Percentiles rank a stretch among this genome's conserved stretches.
Conservation (phyloP, 2,797 vertebrate species). For the Poecilia velifera region DNA sequence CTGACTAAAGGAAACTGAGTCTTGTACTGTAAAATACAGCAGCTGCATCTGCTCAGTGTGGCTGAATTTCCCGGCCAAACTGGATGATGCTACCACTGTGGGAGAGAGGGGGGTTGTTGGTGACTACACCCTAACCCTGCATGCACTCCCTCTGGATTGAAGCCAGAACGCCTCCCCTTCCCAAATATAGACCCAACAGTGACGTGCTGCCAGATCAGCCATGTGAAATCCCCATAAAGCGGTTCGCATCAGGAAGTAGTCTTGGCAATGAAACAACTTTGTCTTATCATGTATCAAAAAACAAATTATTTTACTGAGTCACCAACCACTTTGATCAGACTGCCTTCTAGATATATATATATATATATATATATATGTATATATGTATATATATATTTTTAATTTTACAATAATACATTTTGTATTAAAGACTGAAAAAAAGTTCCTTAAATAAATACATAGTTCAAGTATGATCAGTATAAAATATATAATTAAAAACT, state of each 20-base stretch:
- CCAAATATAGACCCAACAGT: constrained; percentile 82
- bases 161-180: constrained; percentile 76
- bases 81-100: constrained; percentile 36
- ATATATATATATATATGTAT: too few species aligned
- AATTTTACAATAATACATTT: neutral
- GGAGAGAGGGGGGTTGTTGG: constrained; percentile 40
- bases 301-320: neutral
- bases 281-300: neutral
- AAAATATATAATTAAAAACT: neutral
- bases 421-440: neutral
- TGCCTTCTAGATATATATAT: neutral
- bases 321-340: neutral
- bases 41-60: constrained; percentile 36
- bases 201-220: constrained; percentile 75
- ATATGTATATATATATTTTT: too few species aligned
- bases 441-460: neutral
- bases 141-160: constrained; percentile 62
- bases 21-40: constrained; percentile 12
- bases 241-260: constrained; percentile 71
- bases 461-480: neutral
- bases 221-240: constrained; percentile 80
- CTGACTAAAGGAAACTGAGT: neutral
- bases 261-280: constrained; percentile 40
- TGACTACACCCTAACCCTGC: constrained; percentile 72
- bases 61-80: constrained; percentile 42